Base-by-base conservation (phyloP, 1,140 invertebrate genomes). In the Brachionus angularis region DNA sequence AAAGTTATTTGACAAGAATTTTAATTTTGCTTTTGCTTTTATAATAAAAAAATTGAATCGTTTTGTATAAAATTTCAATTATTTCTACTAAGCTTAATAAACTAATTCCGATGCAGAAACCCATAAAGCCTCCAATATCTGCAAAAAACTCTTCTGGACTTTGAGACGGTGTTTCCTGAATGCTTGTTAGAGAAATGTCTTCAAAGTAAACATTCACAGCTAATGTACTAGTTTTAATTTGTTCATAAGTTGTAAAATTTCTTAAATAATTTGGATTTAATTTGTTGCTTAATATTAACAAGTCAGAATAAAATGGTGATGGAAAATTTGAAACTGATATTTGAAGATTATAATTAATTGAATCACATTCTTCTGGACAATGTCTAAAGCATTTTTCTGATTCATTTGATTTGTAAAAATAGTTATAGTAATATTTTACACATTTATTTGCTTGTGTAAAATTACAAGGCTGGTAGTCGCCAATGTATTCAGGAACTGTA, bases 101-200 rank as follows among this genome's bases (percentile, higher is more conserved):
- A 39, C 53, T 58, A 16, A 39, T 39, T 14, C 53, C 53, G 25
- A 58, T 36, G 39, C 53, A 58, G 23, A 58, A 12, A 25, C 53
- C 53, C 53, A 58, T 23, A 39, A 58, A 39, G 23, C 53, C 53
- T 12, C 53, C 34, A 58, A 58, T 58, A 42, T 42, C 36, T 14
- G 33, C 33, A 21, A 58, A 23, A 10, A 58, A 23, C 39, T 58
- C 33, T 39, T 21, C 25, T 10, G 25, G 0, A 39, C n/a, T 39
- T 23, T 36, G 36, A 10, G 53, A 16, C 25, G 33, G 10, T 39
- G n/a, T 25, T 14, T 58, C 53, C 16, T 58, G 5, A 36, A 58
- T 14, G 0, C 36, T 21, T 21, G 31, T 36, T 16, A 36, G 18
- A 7, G n/a, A n/a, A n/a, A n/a, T n/a, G n/a, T n/a, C n/a, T n/a